phyloP scores from a whole-genome alignment of 2,797 vertebrate genomes.

The Morus bassanus region DNA sequence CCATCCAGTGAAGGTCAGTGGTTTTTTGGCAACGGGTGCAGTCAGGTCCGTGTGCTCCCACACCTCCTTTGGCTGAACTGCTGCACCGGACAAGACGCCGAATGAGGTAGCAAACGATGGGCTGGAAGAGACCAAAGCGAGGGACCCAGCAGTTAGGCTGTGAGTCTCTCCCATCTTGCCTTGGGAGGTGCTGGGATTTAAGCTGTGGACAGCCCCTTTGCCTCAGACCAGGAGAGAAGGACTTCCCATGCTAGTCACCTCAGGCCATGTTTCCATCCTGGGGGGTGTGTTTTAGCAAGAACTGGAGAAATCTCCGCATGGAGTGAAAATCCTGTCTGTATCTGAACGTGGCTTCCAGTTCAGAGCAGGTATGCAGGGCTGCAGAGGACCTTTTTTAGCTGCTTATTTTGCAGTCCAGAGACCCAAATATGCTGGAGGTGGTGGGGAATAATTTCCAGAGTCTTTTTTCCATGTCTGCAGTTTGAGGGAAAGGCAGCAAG shows the following conservation, averaged over 20 bases:
- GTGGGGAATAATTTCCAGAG: not conserved
- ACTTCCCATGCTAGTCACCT: not conserved
- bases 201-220: not conserved
- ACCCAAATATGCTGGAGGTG: not conserved
- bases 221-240: not conserved
- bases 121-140: not conserved
- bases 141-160: not conserved
- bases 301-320: not conserved
- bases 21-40: not conserved
- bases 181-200: not conserved
- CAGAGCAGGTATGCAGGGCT: not conserved
- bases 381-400: not conserved
- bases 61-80: not conserved
- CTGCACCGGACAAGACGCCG: fast-evolving
- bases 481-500: not conserved
- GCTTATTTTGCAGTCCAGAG: not conserved
- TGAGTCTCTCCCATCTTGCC: not conserved
- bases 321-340: fast-evolving
- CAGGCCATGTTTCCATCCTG: not conserved
- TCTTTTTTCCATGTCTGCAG: not conserved
- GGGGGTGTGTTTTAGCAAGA: not conserved
- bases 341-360: not conserved
- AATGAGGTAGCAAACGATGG: not conserved
- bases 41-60: not conserved
- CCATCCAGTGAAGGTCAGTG: slow-evolving; percentile 94